Percentiles rank a stretch among this genome's conserved stretches.
Conservation (phyloP, 2,797 vertebrate species). For the Falco columbarius region DNA sequence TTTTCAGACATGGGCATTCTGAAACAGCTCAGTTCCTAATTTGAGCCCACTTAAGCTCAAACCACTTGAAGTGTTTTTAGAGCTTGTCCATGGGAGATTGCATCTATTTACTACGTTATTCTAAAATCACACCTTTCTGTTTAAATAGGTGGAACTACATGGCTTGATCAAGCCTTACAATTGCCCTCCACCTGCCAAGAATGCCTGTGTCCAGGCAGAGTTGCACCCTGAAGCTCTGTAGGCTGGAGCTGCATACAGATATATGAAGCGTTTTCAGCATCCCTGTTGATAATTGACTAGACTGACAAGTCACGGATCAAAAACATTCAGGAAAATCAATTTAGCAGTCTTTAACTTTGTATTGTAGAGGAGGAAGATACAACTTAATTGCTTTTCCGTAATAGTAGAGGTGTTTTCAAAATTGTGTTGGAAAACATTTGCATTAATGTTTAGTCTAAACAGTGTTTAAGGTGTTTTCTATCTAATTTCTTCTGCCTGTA, state of each 20-base stretch:
- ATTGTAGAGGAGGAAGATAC: background rate
- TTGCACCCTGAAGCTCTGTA: background rate
- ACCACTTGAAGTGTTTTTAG: background rate
- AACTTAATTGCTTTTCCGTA: background rate
- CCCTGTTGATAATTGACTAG: background rate
- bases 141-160: background rate
- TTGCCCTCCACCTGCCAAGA: background rate
- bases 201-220: background rate
- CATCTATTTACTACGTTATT: background rate
- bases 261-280: background rate
- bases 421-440: background rate
- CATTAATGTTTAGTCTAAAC: constrained; percentile 19
- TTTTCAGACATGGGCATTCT: background rate
- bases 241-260: background rate
- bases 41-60: background rate
- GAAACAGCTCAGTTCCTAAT: background rate
- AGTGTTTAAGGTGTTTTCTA: background rate
- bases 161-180: background rate
- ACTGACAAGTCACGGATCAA: background rate
- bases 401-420: background rate
- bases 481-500: constrained; percentile 18
- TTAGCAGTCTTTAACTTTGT: background rate
- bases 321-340: background rate
- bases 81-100: background rate
- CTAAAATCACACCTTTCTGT: background rate